A percentile compares a stretch with the other conserved stretches of the same genome.
Conservation (phyloP, 2,113 vertebrate species). For the Hystrix cristata region DNA sequence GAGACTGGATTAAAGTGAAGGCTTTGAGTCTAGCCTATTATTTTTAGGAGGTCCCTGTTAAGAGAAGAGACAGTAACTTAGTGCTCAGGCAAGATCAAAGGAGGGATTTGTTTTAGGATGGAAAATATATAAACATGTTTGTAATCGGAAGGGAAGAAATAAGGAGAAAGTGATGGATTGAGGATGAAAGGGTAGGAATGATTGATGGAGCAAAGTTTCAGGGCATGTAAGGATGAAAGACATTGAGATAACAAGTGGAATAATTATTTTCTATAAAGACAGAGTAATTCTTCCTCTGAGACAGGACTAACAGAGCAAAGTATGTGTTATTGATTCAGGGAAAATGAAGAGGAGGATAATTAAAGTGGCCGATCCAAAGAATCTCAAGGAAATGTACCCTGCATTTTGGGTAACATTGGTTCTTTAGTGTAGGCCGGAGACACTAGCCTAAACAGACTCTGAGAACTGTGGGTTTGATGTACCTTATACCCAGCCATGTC, state of each 20-base stretch:
- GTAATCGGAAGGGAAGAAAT: conserved; percentile 40
- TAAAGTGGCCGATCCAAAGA: neutral
- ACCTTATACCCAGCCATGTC: neutral
- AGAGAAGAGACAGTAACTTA: conserved; percentile 27
- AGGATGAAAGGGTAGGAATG: conserved; percentile 31
- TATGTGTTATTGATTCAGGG: neutral
- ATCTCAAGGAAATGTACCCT: neutral
- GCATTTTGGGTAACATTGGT: neutral
- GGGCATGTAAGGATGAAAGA: conserved; percentile 50
- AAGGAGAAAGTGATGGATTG: neutral
- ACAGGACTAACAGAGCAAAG: neutral
- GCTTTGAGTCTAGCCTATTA: neutral
- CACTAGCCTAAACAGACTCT: neutral
- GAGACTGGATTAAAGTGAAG: neutral
- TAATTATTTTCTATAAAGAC: conserved; percentile 64
- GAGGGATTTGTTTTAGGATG: conserved; percentile 57
- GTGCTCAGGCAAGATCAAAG: conserved; percentile 42
- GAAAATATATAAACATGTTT: conserved; percentile 28
- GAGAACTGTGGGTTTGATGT: neutral
- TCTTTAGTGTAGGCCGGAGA: neutral
- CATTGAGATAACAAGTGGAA: conserved; percentile 51
- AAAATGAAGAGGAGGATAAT: conserved; percentile 40
- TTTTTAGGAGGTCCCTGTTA: conserved; percentile 60
- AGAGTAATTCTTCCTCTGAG: conserved; percentile 59
- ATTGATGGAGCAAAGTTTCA: conserved; percentile 6